These are phyloP conservation scores for Athrips mouffetella DNA, from an alignment of 2,888 invertebrate genomes.

Conservation along the genomic window DNA sequence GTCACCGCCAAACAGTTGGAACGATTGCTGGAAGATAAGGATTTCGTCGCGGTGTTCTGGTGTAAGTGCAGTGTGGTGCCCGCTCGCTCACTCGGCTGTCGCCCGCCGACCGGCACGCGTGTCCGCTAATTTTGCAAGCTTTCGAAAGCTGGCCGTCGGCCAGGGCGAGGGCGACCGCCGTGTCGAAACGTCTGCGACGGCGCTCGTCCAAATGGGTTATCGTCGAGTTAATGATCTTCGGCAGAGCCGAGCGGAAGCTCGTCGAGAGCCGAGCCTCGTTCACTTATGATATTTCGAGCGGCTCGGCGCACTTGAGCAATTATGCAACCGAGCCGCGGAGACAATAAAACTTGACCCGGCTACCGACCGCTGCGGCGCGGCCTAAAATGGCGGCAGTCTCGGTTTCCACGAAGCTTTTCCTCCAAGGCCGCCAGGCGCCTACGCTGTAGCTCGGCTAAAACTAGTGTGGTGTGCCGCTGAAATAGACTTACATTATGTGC, in stretches of 20 bases:
- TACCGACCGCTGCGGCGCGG: slow-evolving; percentile 57
- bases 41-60: slow-evolving; percentile 97
- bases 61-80: slow-evolving; percentile 83
- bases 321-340: slow-evolving; percentile 69
- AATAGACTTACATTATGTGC: slow-evolving; percentile 66
- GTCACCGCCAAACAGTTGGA: slow-evolving; percentile 95
- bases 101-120: slow-evolving; percentile 45
- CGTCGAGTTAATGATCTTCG: slow-evolving; percentile 69
- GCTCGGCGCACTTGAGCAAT: slow-evolving; percentile 46
- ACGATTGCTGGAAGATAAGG: slow-evolving; percentile 92
- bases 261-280: slow-evolving; percentile 18
- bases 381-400: slow-evolving; percentile 76
- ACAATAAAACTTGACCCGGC: slow-evolving; percentile 74
- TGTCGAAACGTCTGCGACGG: slow-evolving; percentile 60
- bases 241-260: slow-evolving; percentile 44
- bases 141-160: slow-evolving; percentile 46
- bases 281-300: slow-evolving; percentile 59
- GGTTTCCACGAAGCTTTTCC: slow-evolving; percentile 61
- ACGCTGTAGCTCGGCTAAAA: slow-evolving; percentile 68
- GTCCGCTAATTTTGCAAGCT: slow-evolving; percentile 47
- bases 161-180: slow-evolving; percentile 51
- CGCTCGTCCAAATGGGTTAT: slow-evolving; percentile 67
- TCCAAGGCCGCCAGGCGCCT: slow-evolving; percentile 73
- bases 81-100: slow-evolving; percentile 33
- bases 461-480: slow-evolving; percentile 62